Evolutionary conservation across 2,888 invertebrate genomes (phyloP), one percentile per base, ranked within the genome.

Genomic region (Listrodromus nycthemerus): DNA sequence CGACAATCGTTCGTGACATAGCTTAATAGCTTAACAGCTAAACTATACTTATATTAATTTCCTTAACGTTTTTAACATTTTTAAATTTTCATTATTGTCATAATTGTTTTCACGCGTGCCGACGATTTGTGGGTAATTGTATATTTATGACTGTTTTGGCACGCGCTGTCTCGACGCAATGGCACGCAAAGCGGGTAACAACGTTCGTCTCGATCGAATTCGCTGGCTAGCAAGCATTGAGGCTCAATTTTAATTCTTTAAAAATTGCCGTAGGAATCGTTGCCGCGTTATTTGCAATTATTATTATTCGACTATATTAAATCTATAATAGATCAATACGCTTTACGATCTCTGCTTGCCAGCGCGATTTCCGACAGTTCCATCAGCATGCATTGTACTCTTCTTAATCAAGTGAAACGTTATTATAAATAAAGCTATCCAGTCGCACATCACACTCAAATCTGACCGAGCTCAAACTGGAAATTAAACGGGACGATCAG

Each of bases 171-270:
- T 86, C 87, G 84, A 71, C 61, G 83, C 83, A 86, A 90, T 91
- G 89, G 90, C 90, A 91, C 90, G 88, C 88, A 87, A 41, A 85
- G 84, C 88, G 88, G 89, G 88, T 89, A 89, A 89, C 87, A 84
- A 88, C 71, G 63, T 75, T 33, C 33, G 41, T 45, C 48, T 52
- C 69, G 30, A 69, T 69, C 1, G 19, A 52, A 52, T 52, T 52
- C 50, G n/a, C 19, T 19, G 19, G 50, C 50, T 19, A 19, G n/a
- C 19, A 52, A 52, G 50, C 50, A n/a, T 19, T 19, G 19, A 52
- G 7, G 8, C 19, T 52, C 50, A 19, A 52, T 52, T 52, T 19
- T 7, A 8, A 1, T 50, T 50, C 1, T 2, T 16, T 16, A 0
- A 52, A 52, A 52, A n/a, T 19, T 52, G 50, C 50, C 5, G 7